These are phyloP conservation scores for Myanophis thanlyinensis DNA, from an alignment of 2,113 vertebrate genomes.

Conservation along the genomic window DNA sequence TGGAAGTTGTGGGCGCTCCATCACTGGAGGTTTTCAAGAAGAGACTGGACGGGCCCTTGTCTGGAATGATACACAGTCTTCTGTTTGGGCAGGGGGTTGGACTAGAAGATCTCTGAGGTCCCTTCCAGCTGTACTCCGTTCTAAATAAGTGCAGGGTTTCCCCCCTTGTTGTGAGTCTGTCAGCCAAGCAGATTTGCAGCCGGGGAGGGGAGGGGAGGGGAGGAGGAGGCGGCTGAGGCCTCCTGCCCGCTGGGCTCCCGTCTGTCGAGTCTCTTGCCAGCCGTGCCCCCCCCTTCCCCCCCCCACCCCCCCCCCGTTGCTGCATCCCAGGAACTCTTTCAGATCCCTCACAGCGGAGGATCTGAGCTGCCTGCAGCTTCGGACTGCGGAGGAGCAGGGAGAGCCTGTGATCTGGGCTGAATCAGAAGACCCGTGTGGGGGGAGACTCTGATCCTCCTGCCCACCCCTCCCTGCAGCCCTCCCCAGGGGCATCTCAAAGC, in stretches of 20 bases:
- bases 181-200: neutral
- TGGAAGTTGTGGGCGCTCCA: no score
- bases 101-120: no score
- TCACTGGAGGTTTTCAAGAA: no score
- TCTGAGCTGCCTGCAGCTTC: neutral
- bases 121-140: no score
- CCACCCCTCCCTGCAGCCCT: no score
- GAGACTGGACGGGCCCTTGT: fast-evolving
- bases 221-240: neutral
- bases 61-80: no score
- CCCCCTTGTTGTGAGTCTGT: neutral
- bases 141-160: neutral
- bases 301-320: neutral
- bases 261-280: neutral
- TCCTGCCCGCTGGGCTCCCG: neutral
- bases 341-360: neutral
- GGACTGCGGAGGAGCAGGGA: neutral
- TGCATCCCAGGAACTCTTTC: neutral
- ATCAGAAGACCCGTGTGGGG: neutral
- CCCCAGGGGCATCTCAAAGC: no score
- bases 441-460: neutral
- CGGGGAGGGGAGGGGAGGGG: no score
- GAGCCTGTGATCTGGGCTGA: neutral
- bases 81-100: no score
- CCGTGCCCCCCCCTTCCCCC: neutral